Evolutionary conservation across 2,113 vertebrate species (phyloP), one percentile per base, ranked within the genome.

Genomic region (Stigmatopora argus): DNA sequence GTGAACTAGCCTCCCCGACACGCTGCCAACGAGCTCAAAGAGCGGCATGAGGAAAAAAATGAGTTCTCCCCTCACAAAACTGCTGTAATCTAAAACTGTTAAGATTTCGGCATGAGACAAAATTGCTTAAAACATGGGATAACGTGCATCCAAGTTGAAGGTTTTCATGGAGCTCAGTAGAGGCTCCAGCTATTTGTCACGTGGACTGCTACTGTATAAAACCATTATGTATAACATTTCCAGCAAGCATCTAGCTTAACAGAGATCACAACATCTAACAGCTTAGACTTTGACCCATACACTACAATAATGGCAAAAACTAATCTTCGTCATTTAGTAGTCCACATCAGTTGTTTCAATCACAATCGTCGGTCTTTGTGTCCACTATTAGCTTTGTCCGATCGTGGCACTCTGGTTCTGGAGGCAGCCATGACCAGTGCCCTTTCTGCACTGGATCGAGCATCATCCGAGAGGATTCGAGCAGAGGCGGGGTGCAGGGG

Each of bases 401-500:
- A 90, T 69, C 89, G 91, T 0, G 94, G 94, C 15, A 95, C 94
- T 0, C 85, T 94, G 71, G 92, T 94, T 72, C 83, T 95, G 60
- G 94, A 95, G 82, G 91, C 92, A 0, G 93, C 93, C 0, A 85
- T 94, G 88, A 87, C 90, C 23, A 92, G 88, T 0, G 94, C 93
- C 0, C 75, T 94, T 65, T 91, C 91, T 44, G 84, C 91, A 0
- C 83, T 95, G n/a, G 92, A 94, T 11, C 78, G 55, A 18, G 91
- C 89, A 0, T 81, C 90, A 34, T 87, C 86, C 0, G 90, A 94
- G 65, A 90, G 88, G 38, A 87, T 89, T 65, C 82, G 21, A 48
- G 89, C 83, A 21, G 81, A 78, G 56, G 82, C 88, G 0, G 82
- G 83, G 75, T 95, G 93, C 0, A 72, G 77, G 31, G 88, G 90